These are phyloP conservation scores for Erpornis zantholeuca DNA, from an alignment of 2,113 vertebrate genomes.

Conservation along the genomic window DNA sequence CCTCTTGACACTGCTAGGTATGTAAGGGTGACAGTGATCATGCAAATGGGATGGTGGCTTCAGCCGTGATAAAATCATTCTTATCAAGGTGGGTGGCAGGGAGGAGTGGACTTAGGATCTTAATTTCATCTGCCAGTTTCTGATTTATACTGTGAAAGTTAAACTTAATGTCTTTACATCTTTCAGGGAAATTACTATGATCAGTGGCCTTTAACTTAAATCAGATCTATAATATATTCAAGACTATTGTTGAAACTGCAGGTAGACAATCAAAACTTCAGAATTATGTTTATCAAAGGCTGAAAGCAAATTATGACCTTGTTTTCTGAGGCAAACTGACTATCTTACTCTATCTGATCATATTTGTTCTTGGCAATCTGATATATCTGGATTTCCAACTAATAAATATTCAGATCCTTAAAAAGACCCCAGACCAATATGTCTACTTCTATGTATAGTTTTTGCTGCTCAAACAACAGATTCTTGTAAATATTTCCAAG, in stretches of 20 bases:
- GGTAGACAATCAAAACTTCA: neutral
- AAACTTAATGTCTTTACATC: neutral
- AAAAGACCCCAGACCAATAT: neutral
- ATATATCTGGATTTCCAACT: neutral
- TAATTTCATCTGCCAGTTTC: neutral
- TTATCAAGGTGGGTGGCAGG: rapidly evolving
- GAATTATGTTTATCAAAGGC: neutral
- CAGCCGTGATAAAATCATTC: neutral
- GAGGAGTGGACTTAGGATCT: neutral
- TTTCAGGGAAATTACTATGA: neutral
- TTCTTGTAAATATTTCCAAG: neutral
- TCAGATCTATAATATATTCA: neutral
- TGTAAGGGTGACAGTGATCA: neutral
- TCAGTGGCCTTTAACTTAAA: neutral
- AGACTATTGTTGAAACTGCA: neutral
- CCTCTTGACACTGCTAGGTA: neutral
- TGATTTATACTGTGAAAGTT: neutral
- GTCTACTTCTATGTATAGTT: rapidly evolving
- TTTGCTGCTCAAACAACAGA: neutral
- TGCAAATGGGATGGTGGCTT: neutral
- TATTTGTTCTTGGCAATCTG: neutral
- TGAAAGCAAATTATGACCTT: neutral
- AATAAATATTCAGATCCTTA: neutral
- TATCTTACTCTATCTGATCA: neutral
- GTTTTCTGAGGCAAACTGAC: neutral